Evolutionary conservation across 2,113 vertebrate species (phyloP).

Genomic region (Blennius ocellaris): DNA sequence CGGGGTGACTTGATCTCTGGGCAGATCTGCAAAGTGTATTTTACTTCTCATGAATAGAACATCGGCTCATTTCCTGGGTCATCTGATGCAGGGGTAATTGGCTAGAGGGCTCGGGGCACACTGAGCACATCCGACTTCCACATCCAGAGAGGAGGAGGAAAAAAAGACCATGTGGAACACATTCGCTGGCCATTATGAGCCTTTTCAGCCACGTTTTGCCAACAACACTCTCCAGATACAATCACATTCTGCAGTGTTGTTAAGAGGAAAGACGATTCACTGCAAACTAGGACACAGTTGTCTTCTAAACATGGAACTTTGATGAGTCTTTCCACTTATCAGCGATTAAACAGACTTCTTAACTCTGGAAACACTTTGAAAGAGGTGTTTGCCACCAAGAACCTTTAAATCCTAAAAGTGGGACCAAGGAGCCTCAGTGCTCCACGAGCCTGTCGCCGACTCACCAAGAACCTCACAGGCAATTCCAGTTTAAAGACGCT

Average conservation of each 20-base stretch:
- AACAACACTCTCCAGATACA: not conserved
- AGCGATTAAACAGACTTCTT: too few species aligned
- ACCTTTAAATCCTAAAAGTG: too few species aligned
- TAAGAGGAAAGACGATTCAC: not conserved
- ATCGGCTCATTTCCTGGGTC: conserved; percentile 75
- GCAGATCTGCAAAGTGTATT: conserved; percentile 57
- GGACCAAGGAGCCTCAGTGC: too few species aligned
- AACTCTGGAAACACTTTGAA: too few species aligned
- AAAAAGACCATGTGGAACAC: not conserved
- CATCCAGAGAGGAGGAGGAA: conserved; percentile 6
- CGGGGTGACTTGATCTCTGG: conserved; percentile 46
- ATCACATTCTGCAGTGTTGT: not conserved
- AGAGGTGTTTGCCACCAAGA: too few species aligned
- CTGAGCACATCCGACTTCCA: conserved; percentile 27
- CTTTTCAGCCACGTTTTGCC: conserved; percentile 4
- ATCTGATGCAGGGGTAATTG: conserved; percentile 57
- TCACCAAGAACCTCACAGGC: too few species aligned
- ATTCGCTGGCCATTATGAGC: too few species aligned
- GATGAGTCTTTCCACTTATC: too few species aligned
- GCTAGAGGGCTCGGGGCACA: conserved; percentile 31
- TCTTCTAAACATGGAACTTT: too few species aligned
- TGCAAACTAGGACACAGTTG: not conserved
- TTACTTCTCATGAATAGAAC: conserved; percentile 68
- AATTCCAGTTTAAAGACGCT: too few species aligned
- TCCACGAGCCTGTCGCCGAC: too few species aligned